A percentile compares a stretch with the other conserved stretches of the same genome.
Conservation (phyloP, 23 tunicate species). For the Ascidia mentula region DNA sequence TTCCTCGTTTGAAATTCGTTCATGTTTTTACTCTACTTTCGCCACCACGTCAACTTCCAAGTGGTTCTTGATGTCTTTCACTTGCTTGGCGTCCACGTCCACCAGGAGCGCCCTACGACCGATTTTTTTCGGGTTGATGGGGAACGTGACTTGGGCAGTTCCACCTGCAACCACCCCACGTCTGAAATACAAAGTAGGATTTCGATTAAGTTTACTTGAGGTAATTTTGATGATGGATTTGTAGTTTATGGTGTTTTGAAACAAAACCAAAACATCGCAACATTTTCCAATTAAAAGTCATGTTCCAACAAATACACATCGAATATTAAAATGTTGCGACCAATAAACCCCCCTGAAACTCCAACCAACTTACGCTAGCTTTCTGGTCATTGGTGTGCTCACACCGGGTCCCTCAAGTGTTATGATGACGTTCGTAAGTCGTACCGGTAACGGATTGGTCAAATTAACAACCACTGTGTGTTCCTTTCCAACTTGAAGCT, state of each 20-base stretch:
- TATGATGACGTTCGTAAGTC: slow-evolving; percentile 52
- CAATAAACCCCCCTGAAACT: no score
- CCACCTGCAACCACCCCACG: slow-evolving; percentile 54
- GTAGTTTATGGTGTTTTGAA: no score
- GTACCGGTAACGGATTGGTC: slow-evolving; percentile 82
- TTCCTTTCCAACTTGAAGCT: slow-evolving; percentile 43
- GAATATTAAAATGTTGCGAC: no score
- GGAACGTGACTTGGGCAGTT: slow-evolving; percentile 22
- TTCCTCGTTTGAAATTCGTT: no score
- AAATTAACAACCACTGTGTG: slow-evolving; percentile 51
- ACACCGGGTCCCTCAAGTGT: slow-evolving; percentile 91
- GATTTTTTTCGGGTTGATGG: slow-evolving; percentile 48
- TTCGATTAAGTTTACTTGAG: no score
- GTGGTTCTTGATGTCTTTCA: slow-evolving; percentile 63
- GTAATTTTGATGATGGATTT: no score
- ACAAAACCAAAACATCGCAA: no score
- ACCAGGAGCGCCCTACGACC: slow-evolving; percentile 68
- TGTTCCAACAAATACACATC: no score
- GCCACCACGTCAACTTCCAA: slow-evolving; percentile 22
- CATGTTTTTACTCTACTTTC: background rate
- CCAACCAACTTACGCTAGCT: slow-evolving; percentile 65
- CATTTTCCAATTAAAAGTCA: no score
- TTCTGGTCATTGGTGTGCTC: slow-evolving; percentile 35
- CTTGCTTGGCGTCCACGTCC: slow-evolving; percentile 95
- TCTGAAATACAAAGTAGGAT: slow-evolving; percentile 16